Base-by-base conservation (phyloP, 2,113 vertebrate species). In the Aphelocoma coerulescens region DNA sequence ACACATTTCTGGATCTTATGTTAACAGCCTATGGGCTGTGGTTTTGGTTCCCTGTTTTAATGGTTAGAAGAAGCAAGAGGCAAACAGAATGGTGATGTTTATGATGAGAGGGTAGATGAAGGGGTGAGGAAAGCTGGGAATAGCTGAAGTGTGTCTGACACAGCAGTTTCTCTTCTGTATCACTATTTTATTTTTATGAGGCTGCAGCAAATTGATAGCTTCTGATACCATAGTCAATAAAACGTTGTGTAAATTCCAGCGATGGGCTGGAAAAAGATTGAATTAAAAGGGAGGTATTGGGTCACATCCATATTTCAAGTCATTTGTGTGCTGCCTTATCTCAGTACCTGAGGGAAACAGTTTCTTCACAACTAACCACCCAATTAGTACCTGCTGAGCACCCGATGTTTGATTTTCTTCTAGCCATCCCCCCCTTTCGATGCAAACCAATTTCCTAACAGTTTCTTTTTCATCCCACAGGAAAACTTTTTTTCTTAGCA, bases 131-230 rank as follows among this genome's bases (percentile, higher is more conserved):
- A 89, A 89, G 44, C 88, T 89, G 63, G 69, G 83, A 96, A 95
- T 61, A 84, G 78, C 71, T 97, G 77, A 87, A 91, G 81, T 93
- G 82, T 94, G 83, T 97, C 95, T 97, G 85, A 94, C 82, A 95
- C 77, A 96, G 91, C 91, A 94, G 93, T 97, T 97, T 98, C 88
- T 85, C 82, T 93, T 95, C 96, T 95, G 72, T 85, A 83, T 97
- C 94, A 95, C 84, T 97, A 94, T 97, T 97, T 97, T 97, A 97
- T 97, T 97, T 97, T 97, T 97, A 95, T 95, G 97, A 94, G 95
- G 93, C 95, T 96, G 89, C 90, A 97, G 95, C 94, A 97, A 97
- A 95, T 96, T 97, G 86, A 96, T 97, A 89, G 92, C 91, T 91
- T 95, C 94, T 88, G 75, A 96, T 96, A 96, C 88, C 96, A 96